Percentiles rank a stretch among this genome's conserved stretches.
phyloP scores from a whole-genome alignment of 2,888 invertebrate species.

The Oegoconia quadripuncta region DNA sequence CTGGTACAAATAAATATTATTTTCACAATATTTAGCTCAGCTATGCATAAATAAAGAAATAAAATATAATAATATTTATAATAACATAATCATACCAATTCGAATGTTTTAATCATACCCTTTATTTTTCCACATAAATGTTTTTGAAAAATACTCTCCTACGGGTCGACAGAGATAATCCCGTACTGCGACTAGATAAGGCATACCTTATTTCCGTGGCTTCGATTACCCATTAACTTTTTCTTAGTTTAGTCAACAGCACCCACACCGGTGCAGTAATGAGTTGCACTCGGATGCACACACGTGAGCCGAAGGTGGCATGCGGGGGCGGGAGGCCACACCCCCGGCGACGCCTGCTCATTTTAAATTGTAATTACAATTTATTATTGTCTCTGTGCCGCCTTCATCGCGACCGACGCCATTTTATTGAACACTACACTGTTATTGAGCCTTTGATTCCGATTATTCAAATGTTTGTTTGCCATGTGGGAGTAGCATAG shows the following conservation, averaged over 20 bases:
- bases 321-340: constrained; percentile 62
- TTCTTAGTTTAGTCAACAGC: constrained; percentile 25
- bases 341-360: constrained; percentile 76
- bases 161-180: not conserved
- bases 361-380: constrained; percentile 80
- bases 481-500: no score
- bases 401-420: constrained; percentile 69
- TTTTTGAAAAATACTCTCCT: not conserved
- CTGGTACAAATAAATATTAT: no score
- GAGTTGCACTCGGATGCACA: constrained; percentile 34
- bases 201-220: not conserved
- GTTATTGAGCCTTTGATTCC: constrained; percentile 32
- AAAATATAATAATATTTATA: no score
- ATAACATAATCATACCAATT: no score
- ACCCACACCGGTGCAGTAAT: constrained; percentile 35
- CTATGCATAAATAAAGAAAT: no score
- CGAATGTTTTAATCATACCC: no score
- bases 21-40: no score
- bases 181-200: not conserved
- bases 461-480: not conserved
- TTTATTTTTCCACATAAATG: no score
- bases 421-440: constrained; percentile 63
- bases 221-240: constrained; percentile 21
- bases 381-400: constrained; percentile 79
- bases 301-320: constrained; percentile 57